Evolutionary conservation across 1,140 invertebrate species (phyloP).

Genomic region (Neodiprion virginianus): DNA sequence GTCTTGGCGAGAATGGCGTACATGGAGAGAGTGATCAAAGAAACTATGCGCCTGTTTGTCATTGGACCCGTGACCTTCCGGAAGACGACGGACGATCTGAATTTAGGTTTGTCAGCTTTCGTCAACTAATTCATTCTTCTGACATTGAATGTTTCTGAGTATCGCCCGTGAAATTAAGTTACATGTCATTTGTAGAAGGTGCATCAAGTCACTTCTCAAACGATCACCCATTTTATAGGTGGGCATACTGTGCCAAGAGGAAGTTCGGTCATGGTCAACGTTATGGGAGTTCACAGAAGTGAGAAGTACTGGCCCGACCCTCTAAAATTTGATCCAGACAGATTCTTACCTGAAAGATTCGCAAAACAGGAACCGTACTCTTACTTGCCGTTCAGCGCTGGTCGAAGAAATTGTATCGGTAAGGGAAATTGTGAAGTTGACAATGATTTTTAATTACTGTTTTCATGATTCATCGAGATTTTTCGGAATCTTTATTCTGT

Average conservation of each 20-base stretch:
- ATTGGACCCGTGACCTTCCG: slow-evolving; percentile 65
- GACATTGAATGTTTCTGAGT: no score
- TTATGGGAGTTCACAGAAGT: slow-evolving; percentile 61
- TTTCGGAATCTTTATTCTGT: no score
- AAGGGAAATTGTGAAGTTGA: not conserved
- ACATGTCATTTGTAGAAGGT: no score
- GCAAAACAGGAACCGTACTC: slow-evolving; percentile 21
- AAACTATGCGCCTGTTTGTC: slow-evolving; percentile 63
- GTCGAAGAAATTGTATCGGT: slow-evolving; percentile 29
- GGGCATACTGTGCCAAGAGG: slow-evolving; percentile 31
- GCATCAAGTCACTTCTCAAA: no score
- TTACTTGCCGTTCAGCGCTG: slow-evolving; percentile 23
- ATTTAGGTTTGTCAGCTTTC: not conserved
- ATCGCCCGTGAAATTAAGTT: no score
- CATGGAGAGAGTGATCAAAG: slow-evolving; percentile 45
- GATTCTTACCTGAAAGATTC: slow-evolving; percentile 30
- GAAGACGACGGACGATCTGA: slow-evolving; percentile 47
- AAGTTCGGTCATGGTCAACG: slow-evolving; percentile 27
- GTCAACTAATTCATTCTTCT: no score
- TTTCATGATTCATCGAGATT: not conserved
- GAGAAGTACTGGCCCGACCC: slow-evolving; percentile 48
- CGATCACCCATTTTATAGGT: slow-evolving; percentile 19
- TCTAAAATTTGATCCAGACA: slow-evolving; percentile 29
- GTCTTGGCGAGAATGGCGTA: slow-evolving; percentile 47
- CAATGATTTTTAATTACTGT: not conserved